Base-by-base conservation (phyloP, 2,888 invertebrate genomes). In the Ichneumoninae sp. region DNA sequence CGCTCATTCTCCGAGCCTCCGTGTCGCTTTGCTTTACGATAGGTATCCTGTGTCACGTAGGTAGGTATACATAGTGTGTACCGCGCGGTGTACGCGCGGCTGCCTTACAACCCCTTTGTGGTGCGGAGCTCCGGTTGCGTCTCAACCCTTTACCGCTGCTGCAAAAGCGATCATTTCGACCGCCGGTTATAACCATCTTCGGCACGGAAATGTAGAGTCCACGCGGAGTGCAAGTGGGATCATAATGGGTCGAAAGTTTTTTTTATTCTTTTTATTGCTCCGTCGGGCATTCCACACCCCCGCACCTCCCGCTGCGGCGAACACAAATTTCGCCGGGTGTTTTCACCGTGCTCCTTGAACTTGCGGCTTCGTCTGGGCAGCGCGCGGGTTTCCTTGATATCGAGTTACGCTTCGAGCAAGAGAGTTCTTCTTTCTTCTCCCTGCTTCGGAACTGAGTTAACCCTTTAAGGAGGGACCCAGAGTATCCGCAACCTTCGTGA, bases 41-140 rank as follows among this genome's bases (percentile, higher is more conserved):
- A 66, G 54, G 47, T 69, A 60, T 77, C 69, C 47, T 44, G 78
- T 71, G 71, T 70, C 66, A 47, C 36, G 36, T 52, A 54, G 33
- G 19, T 78, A 52, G 47, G 19, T 78, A 52, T 19, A 40, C 16
- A 16, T 10, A 60, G 52, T 63, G 63, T 76, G 33, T 57, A 33
- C 60, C 60, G 19, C 33, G 19, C 57, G 6, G 26, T 63, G 57
- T 71, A 10, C 40, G 26, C 73, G 73, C 26, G 60, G 74, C 65
- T 74, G 70, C 69, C 74, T 77, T 84, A 65, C 81, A 81, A 77
- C 60, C 83, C 83, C 68, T 16, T 80, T 77, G 73, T 73, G 71
- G 80, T 65, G 13, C 13, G 33, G 73, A 65, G 79, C 74, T 83
- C 63, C 54, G 54, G 74, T 79, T 54, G 44, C 71, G 66, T 73